Percentiles rank a stretch among this genome's conserved stretches.
Conservation (phyloP, 2,113 vertebrate genomes). For the Camarhynchus parvulus region DNA sequence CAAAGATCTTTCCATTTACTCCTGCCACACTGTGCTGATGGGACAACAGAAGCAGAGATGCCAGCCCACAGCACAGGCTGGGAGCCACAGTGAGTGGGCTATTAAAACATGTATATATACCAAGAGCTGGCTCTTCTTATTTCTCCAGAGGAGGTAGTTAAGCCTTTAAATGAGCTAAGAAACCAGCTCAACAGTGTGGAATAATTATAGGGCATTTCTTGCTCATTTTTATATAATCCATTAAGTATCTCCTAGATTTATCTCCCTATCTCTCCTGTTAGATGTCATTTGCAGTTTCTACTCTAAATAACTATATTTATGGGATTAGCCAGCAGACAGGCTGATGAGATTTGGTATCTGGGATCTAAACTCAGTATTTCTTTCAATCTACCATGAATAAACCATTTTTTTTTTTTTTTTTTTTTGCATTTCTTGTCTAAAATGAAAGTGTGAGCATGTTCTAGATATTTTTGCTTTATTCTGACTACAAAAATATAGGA, state of each 20-base stretch:
- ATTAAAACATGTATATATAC: background rate
- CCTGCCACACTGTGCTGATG: accelerated
- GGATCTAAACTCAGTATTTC: background rate
- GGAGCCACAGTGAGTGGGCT: background rate
- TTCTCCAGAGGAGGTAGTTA: conserved; percentile 29
- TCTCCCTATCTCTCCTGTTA: conserved; percentile 16
- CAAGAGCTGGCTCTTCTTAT: background rate
- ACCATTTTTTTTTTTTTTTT: background rate
- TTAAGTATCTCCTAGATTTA: conserved; percentile 24
- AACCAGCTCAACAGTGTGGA: conserved; percentile 36
- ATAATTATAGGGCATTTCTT: conserved; percentile 55
- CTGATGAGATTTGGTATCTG: conserved; percentile 11
- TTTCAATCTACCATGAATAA: background rate
- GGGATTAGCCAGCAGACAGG: conserved; percentile 11
- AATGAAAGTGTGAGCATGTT: background rate
- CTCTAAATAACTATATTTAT: conserved; percentile 28
- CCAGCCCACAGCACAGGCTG: background rate
- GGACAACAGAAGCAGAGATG: conserved; percentile 8
- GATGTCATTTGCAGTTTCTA: conserved; percentile 35
- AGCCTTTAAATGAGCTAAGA: conserved; percentile 35
- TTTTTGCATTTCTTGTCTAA: background rate
- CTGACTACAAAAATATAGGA: background rate
- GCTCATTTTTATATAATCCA: conserved; percentile 7
- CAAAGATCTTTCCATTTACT: background rate
- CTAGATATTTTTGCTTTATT: background rate